Evolutionary conservation across 2,888 invertebrate genomes (phyloP), one percentile per base, ranked within the genome.

Genomic region (Caenorhabditis japonica): DNA sequence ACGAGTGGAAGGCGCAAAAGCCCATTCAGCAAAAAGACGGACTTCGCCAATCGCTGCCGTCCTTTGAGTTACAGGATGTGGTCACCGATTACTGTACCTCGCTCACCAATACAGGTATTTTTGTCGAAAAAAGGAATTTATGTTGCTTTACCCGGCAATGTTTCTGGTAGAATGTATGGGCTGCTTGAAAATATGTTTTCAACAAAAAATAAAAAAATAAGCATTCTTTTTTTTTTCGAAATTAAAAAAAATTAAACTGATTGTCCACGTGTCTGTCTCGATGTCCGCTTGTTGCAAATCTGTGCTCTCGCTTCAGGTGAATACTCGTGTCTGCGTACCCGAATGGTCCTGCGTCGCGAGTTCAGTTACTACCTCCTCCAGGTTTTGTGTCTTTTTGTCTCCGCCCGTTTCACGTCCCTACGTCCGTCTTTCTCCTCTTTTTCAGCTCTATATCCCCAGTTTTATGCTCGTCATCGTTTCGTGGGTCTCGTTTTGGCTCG

Each of bases 31-130:
- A 79, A 36, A 81, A 80, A 62, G 68, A 72, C 17, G 80, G 77
- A 30, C 68, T 80, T 5, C 82, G 94, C 0, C 83, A 87, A 66
- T 83, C 83, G 36, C 92, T 95, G 88, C 95, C 95, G 83, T 92
- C 95, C 85, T 95, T 95, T 90, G 95, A 95, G 39, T 91, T 95
- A 81, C 94, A 95, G 90, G 94, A 94, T 90, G 95, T 94, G 90
- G 91, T 93, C 82, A 95, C 95, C 80, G 95, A 94, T 90, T 94
- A 95, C 89, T 95, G 95, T 89, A 95, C 95, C 91, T 94, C 94
- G 91, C 94, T 94, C 91, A 95, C 95, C 62, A 95, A 95, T 89
- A 95, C 95, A 88, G 95, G 95, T 94, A 39, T 23, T 10, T 12
- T 4, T 19, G 36, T 27, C 38, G 23, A 8, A 38, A 23, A 38